Conservation (phyloP, 2,888 invertebrate genomes). For the Agrochola lota region DNA sequence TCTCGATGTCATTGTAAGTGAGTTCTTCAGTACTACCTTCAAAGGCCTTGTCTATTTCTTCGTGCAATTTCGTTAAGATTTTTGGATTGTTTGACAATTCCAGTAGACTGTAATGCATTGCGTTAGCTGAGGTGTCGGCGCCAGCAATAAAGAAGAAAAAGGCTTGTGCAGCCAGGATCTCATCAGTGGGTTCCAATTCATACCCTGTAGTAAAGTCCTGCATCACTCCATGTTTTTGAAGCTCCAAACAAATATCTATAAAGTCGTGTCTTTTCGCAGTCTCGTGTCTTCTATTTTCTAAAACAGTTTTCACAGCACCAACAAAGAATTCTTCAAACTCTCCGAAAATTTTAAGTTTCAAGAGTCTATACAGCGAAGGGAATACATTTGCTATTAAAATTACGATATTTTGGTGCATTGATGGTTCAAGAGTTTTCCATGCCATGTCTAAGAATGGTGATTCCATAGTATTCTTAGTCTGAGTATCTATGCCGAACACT, state of each 20-base stretch:
- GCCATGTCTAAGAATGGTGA: slow-evolving; percentile 80
- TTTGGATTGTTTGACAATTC: slow-evolving; percentile 80
- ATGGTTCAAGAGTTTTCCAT: slow-evolving; percentile 71
- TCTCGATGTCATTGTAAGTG: slow-evolving; percentile 76
- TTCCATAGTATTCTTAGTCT: slow-evolving; percentile 78
- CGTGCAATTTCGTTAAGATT: slow-evolving; percentile 77
- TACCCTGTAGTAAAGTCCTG: slow-evolving; percentile 75
- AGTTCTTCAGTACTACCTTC: slow-evolving; percentile 70
- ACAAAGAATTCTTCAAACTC: slow-evolving; percentile 79
- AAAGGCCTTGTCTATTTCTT: slow-evolving; percentile 81
- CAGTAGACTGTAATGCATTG: slow-evolving; percentile 80
- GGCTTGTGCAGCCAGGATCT: slow-evolving; percentile 83
- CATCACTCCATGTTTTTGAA: slow-evolving; percentile 78
- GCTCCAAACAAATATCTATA: slow-evolving; percentile 78
- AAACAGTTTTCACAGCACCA: slow-evolving; percentile 75
- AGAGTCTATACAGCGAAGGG: slow-evolving; percentile 71
- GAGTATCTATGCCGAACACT: slow-evolving; percentile 84
- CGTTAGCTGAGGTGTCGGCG: slow-evolving; percentile 82
- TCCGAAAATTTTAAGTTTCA: slow-evolving; percentile 76
- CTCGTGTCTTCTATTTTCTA: slow-evolving; percentile 71
- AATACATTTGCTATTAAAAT: slow-evolving; percentile 66
- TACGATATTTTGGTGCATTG: slow-evolving; percentile 64
- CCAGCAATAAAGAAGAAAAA: slow-evolving; percentile 87
- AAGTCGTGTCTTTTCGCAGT: slow-evolving; percentile 75
- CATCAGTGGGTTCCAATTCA: slow-evolving; percentile 76